These are phyloP conservation scores for Labrus mixtus DNA, from an alignment of 2,113 vertebrate genomes.

Conservation along the genomic window DNA sequence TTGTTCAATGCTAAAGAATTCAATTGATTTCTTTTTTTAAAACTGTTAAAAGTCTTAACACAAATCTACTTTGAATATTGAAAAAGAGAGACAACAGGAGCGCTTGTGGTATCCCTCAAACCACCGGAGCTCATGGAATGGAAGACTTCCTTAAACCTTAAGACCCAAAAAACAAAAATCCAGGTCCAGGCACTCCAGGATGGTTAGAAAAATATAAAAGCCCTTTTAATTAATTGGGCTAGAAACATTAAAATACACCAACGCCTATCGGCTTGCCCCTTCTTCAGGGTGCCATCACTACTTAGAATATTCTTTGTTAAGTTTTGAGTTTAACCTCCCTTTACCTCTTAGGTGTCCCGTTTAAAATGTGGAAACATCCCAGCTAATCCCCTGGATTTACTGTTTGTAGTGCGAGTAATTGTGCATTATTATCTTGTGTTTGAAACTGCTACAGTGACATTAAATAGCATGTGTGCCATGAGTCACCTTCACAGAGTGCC, in stretches of 20 bases:
- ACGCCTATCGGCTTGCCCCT: too few species aligned
- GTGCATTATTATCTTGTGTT: neutral
- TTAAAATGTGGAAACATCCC: neutral
- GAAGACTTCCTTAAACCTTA: too few species aligned
- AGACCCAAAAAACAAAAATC: too few species aligned
- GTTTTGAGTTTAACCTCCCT: neutral
- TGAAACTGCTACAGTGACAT: slow-evolving; percentile 7
- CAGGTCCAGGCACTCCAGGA: too few species aligned
- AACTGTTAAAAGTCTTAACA: neutral
- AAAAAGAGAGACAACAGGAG: too few species aligned
- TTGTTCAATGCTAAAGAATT: neutral
- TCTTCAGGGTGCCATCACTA: neutral
- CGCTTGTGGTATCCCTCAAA: too few species aligned
- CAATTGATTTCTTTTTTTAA: neutral
- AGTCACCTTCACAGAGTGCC: slow-evolving; percentile 57
- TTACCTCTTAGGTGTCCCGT: neutral
- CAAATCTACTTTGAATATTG: too few species aligned
- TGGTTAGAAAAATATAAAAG: too few species aligned
- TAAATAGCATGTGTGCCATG: slow-evolving; percentile 5
- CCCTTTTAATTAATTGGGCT: too few species aligned
- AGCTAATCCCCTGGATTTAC: neutral
- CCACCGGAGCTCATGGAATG: too few species aligned
- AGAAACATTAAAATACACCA: too few species aligned
- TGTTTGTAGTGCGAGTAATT: slow-evolving; percentile 7
- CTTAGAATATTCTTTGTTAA: neutral